Base-by-base conservation (phyloP, 2,797 vertebrate genomes). In the Silurus aristotelis region DNA sequence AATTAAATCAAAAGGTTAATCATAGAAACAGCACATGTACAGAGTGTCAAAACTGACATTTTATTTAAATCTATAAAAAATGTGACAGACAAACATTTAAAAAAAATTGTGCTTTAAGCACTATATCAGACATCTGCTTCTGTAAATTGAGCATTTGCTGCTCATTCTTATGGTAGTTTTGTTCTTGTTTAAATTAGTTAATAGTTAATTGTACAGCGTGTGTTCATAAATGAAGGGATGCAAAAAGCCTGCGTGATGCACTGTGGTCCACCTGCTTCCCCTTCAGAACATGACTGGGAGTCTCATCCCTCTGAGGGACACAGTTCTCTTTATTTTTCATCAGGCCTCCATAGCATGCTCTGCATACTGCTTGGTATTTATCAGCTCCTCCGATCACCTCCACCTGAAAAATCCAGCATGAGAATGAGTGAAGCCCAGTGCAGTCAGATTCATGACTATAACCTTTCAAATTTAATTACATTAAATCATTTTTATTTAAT, bases 331-430 rank as follows among this genome's bases (percentile, higher is more conserved):
- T 98, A 79, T 94, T 91, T 68, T 31, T 87, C 94, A 94, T 87
- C 93, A 97, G 90, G 83, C 90, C 85, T 80, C 94, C 91, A 58
- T 97, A 97, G 92, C 98, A 99, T 85, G 88, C 90, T 43, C 98
- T 93, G 87, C 98, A 99, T 82, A 96, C 97, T 0, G 98, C 97
- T 68, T 98, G 97, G 89, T 99, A 99, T 84, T 96, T 99, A 89
- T 99, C 98, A 0, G 96, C 93, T 6, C 98, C 98, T 5, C 98
- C 98, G 0, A 99, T 99, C 90, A 99, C 96, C 88, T 99, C 98
- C 19, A 99, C 97, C 98, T 99, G 90, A 0, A 19, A 56, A 12
- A 87, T 3, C 2, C 56, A 60, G 61, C 48, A 66, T 1, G 22
- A 76, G 38, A n/a, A 68, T 60, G 27, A 63, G 22, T 63, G 10